phyloP scores from a whole-genome alignment of 2,888 invertebrate species.

The Phasia obesa region DNA sequence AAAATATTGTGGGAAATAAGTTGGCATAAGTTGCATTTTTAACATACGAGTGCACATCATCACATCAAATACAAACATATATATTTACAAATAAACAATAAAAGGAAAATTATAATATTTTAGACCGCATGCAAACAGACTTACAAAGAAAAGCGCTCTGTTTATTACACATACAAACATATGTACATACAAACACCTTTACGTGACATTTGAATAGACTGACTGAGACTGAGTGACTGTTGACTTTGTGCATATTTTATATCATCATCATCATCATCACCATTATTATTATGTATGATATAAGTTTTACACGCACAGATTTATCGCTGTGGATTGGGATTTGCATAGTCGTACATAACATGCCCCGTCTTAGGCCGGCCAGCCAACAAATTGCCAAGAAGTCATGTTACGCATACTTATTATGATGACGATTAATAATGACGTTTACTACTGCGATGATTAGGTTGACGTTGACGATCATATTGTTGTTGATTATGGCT shows the following conservation, averaged over 20 bases:
- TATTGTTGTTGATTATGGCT: conserved; percentile 33
- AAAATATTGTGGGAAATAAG: conserved; percentile 58
- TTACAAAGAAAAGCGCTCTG: background rate
- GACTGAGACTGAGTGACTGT: conserved; percentile 30
- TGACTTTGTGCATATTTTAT: conserved; percentile 45
- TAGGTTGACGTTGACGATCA: conserved; percentile 28
- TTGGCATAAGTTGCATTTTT: conserved; percentile 61
- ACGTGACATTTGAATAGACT: conserved; percentile 33
- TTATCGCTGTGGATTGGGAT: background rate
- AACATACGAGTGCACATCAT: conserved; percentile 28
- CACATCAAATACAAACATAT: conserved; percentile 28
- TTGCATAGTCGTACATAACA: conserved; percentile 38
- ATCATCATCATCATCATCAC: background rate
- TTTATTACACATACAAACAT: background rate
- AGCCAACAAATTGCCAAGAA: conserved; percentile 54
- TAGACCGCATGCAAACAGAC: conserved; percentile 27
- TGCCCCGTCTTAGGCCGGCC: conserved; percentile 37
- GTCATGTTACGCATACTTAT: conserved; percentile 69
- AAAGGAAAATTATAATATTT: conserved; percentile 32
- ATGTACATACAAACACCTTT: background rate
- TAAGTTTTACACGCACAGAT: conserved; percentile 5
- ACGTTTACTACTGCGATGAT: conserved; percentile 30
- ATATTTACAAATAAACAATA: conserved; percentile 15
- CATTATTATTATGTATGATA: conserved; percentile 30
- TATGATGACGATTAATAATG: conserved; percentile 41